Base-by-base conservation (phyloP, 2,888 invertebrate species). In the Hipparchia semele region DNA sequence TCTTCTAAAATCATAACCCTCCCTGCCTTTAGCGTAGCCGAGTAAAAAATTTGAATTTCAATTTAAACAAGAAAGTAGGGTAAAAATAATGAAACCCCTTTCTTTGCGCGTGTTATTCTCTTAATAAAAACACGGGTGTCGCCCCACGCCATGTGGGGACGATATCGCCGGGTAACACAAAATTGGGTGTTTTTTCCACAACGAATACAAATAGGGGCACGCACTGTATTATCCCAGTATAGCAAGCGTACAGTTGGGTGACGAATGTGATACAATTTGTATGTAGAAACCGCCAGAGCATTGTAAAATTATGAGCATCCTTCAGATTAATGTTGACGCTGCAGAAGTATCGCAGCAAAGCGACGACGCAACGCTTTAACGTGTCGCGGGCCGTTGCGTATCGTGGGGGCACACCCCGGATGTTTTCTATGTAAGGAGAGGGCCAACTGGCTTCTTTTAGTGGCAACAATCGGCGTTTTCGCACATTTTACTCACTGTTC, bases 181-280 rank as follows among this genome's bases (percentile, higher is more conserved):
- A 74, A 78, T 78, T 79, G 74, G 76, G 68, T 74, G 76, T 78
- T 77, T 60, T 68, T 74, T 73, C 70, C 65, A 71, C 74, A 69
- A 71, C 73, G 79, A 77, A 78, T 77, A 78, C 76, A 76, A 75
- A 79, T 77, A 68, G 62, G 59, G 73, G 51, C 69, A 54, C 66
- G 81, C 53, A 81, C 79, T 46, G 68, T 62, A 72, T 54, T 33
- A 53, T 12, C 6, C 51, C 51, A 33, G 51, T 12, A 33, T 65
- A 33, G 51, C 53, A n/a, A 65, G 10, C 12, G 33, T 65, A 65
- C 53, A 12, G 65, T 65, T 65, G 46, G 13, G 6, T 61, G n/a
- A 12, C 8, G 5, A 23, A 58, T 54, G 12, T 5, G 6, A 6
- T 49, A 6, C 0, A 7, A 49, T 8, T 49, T 49, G 49, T 6